Conservation (phyloP, 2,888 invertebrate species). For the Catocala nupta region DNA sequence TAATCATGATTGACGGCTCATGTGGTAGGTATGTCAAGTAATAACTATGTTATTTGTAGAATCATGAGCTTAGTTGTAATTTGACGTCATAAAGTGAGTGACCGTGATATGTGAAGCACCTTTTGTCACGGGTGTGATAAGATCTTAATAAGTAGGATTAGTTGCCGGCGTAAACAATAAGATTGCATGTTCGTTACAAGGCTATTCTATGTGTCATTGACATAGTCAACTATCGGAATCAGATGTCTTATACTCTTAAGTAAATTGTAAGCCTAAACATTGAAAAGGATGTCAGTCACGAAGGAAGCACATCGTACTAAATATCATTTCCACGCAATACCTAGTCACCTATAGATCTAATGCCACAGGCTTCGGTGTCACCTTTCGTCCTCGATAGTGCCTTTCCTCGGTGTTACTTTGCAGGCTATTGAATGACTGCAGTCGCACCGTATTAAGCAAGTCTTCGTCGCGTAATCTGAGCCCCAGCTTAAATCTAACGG, state of each 20-base stretch:
- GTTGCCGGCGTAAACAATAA: conserved; percentile 12
- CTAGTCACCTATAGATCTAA: conserved; percentile 66
- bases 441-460: conserved; percentile 81
- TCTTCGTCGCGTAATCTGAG: conserved; percentile 78
- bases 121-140: conserved; percentile 15
- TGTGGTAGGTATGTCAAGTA: neutral
- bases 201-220: conserved; percentile 11
- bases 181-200: conserved; percentile 7
- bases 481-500: conserved; percentile 78
- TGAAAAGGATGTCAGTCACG: too few species aligned
- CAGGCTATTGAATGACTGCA: conserved; percentile 83
- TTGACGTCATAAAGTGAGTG: conserved; percentile 5
- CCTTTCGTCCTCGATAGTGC: conserved; percentile 81
- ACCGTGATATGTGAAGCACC: conserved; percentile 3
- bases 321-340: conserved; percentile 51
- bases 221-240: conserved; percentile 3
- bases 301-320: conserved; percentile 22
- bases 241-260: neutral
- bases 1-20: conserved; percentile 12
- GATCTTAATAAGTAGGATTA: conserved; percentile 9
- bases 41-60: conserved; percentile 1
- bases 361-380: conserved; percentile 81
- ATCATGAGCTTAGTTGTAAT: conserved; percentile 1
- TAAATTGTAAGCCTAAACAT: neutral
- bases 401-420: conserved; percentile 81